Conservation (phyloP, 2,113 vertebrate species). For the Notothenia coriiceps region DNA sequence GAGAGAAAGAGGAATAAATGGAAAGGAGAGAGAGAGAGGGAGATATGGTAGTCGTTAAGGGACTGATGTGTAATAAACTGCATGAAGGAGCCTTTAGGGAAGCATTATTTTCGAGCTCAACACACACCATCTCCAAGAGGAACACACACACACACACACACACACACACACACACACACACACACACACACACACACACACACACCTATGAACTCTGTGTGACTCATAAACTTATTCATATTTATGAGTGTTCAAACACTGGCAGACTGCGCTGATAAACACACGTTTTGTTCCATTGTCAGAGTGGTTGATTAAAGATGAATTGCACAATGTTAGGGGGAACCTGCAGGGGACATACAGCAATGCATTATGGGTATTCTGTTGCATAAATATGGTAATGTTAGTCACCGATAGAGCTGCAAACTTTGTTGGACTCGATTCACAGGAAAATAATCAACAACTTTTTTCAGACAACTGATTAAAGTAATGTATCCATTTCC, state of each 20-base stretch:
- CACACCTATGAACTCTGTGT: conserved; percentile 65
- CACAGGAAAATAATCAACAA: no score
- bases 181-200: conserved; percentile 12
- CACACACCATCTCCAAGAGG: conserved; percentile 41
- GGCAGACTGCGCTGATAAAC: conserved; percentile 29
- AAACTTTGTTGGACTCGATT: no score
- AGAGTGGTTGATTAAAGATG: conserved; percentile 36
- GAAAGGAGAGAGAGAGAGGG: conserved; percentile 21
- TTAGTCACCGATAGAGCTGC: neutral
- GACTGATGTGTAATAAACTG: conserved; percentile 76
- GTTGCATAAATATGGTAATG: neutral
- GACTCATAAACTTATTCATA: conserved; percentile 75
- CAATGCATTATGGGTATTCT: conserved; percentile 24
- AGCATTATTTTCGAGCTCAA: conserved; percentile 67
- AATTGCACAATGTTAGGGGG: neutral
- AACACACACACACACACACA: conserved; percentile 43
- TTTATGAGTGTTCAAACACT: conserved; percentile 52
- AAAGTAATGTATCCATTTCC: neutral
- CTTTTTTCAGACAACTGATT: no score
- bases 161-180: conserved; percentile 42
- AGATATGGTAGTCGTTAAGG: conserved; percentile 48
- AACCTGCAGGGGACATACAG: conserved; percentile 23
- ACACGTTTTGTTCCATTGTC: conserved; percentile 42
- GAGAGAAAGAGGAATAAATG: conserved; percentile 32
- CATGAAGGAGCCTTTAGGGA: conserved; percentile 72